phyloP scores from a whole-genome alignment of 2,888 invertebrate genomes.

The Drosophila nigritarsus region DNA sequence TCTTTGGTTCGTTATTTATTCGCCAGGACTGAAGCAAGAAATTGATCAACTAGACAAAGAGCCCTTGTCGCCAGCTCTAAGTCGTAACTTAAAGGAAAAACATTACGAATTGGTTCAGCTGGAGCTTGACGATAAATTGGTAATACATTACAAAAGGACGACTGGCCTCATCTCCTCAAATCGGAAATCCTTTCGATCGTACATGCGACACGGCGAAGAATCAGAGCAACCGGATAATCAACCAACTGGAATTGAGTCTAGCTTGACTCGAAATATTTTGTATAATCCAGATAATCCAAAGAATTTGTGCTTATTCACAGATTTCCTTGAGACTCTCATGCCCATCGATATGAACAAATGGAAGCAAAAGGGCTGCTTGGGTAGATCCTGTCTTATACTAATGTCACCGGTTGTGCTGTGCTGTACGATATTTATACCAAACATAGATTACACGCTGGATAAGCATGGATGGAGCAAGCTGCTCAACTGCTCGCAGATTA shows the following conservation, averaged over 20 bases:
- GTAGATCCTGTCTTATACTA: slow-evolving; percentile 27
- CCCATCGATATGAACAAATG: slow-evolving; percentile 60
- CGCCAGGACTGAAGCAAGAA: not conserved
- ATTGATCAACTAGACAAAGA: not conserved
- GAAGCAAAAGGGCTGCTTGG: slow-evolving; percentile 28
- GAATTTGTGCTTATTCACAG: slow-evolving; percentile 48
- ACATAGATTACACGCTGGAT: slow-evolving; percentile 61
- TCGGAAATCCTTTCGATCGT: not conserved
- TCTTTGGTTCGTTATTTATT: not conserved
- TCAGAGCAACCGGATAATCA: not conserved
- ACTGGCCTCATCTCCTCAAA: not conserved
- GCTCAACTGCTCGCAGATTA: slow-evolving; percentile 71
- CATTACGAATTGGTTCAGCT: slow-evolving; percentile 3
- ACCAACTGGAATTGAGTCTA: slow-evolving; percentile 6
- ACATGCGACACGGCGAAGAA: not conserved
- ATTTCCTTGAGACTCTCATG: slow-evolving; percentile 50
- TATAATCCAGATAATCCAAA: slow-evolving; percentile 37
- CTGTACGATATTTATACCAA: slow-evolving; percentile 58
- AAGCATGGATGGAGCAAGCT: slow-evolving; percentile 81
- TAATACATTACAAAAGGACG: not conserved
- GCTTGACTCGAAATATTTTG: slow-evolving; percentile 20
- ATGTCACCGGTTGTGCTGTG: slow-evolving; percentile 43
- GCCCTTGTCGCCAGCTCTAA: not conserved
- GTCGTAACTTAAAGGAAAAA: not conserved
- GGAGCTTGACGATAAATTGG: slow-evolving; percentile 2